Conservation (phyloP, 2,113 vertebrate genomes). For the Arizona elegans region DNA sequence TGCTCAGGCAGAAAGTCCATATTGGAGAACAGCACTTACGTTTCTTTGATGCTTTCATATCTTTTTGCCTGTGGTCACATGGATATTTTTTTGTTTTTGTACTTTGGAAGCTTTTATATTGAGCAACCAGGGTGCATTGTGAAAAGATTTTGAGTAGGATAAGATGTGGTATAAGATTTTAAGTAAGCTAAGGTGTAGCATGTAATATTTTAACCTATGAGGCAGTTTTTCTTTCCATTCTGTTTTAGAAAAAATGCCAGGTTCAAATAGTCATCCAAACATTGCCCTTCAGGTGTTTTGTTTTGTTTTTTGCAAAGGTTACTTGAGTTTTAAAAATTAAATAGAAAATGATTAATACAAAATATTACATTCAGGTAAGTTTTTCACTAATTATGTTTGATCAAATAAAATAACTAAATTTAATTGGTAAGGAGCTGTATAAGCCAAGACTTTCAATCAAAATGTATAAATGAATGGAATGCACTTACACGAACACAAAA, state of each 20-base stretch:
- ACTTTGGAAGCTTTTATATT: not conserved
- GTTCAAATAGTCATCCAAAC: not conserved
- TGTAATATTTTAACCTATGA: not conserved
- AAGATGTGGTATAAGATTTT: constrained; percentile 11
- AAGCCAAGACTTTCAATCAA: not conserved
- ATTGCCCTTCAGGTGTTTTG: not conserved
- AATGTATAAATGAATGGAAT: not conserved
- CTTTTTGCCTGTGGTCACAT: constrained; percentile 25
- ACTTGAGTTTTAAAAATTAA: not conserved
- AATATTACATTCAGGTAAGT: not conserved
- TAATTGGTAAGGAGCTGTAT: not conserved
- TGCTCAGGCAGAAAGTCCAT: constrained; percentile 6
- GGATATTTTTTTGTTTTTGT: not conserved
- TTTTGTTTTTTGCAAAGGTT: not conserved
- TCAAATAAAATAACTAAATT: not conserved
- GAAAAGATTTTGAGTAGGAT: constrained; percentile 2
- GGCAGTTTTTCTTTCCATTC: not conserved
- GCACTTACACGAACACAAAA: not conserved
- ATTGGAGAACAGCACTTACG: not conserved
- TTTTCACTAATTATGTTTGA: not conserved
- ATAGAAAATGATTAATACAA: not conserved
- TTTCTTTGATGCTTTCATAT: constrained; percentile 18
- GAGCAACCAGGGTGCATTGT: not conserved
- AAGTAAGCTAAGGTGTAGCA: not conserved
- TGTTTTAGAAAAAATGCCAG: not conserved